Percentiles rank a stretch among this genome's conserved stretches.
phyloP scores from a whole-genome alignment of 2,888 invertebrate species.

The Deilephila elpenor region DNA sequence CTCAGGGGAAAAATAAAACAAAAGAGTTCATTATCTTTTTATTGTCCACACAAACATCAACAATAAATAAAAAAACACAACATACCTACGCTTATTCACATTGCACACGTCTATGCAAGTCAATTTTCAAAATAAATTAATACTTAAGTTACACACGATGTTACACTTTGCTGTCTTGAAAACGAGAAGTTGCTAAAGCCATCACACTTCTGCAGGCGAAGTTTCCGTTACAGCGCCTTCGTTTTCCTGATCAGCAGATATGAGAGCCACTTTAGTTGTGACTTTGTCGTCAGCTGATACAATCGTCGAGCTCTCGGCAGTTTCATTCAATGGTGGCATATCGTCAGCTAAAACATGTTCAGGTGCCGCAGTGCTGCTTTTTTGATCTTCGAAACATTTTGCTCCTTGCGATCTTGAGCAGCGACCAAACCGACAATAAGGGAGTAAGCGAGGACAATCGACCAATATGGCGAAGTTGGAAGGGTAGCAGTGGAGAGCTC shows the following conservation, averaged over 20 bases:
- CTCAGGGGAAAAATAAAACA: too few species aligned
- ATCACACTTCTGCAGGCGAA: neutral
- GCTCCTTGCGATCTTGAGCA: constrained; percentile 50
- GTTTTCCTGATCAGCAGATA: neutral
- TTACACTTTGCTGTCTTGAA: neutral
- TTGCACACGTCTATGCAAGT: neutral
- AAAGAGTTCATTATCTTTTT: too few species aligned
- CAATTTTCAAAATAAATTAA: neutral
- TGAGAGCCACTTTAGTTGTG: neutral
- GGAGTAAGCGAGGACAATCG: constrained; percentile 52
- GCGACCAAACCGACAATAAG: constrained; percentile 55
- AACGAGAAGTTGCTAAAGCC: neutral
- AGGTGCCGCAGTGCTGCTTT: constrained; percentile 32
- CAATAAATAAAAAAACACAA: neutral
- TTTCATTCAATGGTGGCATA: neutral
- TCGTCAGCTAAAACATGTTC: neutral
- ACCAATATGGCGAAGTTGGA: constrained; percentile 54
- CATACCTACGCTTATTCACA: neutral
- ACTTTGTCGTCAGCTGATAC: neutral
- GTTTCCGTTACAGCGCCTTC: neutral
- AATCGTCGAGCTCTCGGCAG: neutral
- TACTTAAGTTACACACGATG: neutral
- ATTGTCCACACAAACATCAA: too few species aligned
- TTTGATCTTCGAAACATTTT: constrained; percentile 45
- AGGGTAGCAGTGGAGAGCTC: constrained; percentile 56